These are phyloP conservation scores for human (Homo sapiens) DNA, from an alignment of 2,113 vertebrate species.

Conservation along the genomic window GRCh38 chr1:116591001-116591500, in stretches of 20 bases:
- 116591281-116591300: constrained; percentile 43
- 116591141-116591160: not conserved
- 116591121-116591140: not conserved
- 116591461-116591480: constrained; percentile 70
- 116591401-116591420: constrained; percentile 77
- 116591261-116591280: constrained; percentile 39
- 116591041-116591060: fast-evolving
- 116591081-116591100: not conserved
- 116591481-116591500: constrained; percentile 66
- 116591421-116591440: constrained; percentile 80
- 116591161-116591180: not conserved
- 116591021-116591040: not conserved
- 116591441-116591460: constrained; percentile 81
- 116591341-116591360: constrained; percentile 62
- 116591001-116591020: fast-evolving
- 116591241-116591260: constrained; percentile 20
- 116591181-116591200: not conserved
- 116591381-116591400: constrained; percentile 81
- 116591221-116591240: not conserved
- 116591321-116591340: constrained; percentile 65
- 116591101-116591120: not conserved
- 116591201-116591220: not conserved
- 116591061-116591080: not conserved
- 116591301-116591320: constrained; percentile 56
- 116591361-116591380: constrained; percentile 65